Percentiles rank a stretch among this genome's conserved stretches.
Evolutionary conservation across 2,113 vertebrate genomes (phyloP).

Genomic region (Labrus mixtus): DNA sequence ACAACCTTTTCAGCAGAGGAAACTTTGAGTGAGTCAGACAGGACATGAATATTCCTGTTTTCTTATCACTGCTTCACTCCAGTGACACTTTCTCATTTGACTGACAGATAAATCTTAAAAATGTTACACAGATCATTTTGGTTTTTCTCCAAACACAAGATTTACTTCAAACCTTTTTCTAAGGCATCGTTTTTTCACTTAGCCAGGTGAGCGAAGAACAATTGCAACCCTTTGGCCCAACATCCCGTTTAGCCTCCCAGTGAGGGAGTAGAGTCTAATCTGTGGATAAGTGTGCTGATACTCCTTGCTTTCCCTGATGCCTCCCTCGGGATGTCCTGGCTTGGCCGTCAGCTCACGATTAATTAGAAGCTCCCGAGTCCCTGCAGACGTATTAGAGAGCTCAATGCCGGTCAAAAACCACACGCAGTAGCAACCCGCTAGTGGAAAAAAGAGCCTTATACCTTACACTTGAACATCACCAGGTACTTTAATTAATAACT

Average conservation of each 20-base stretch:
- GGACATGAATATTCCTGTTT: constrained; percentile 74
- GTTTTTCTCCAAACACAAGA: background rate
- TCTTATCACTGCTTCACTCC: constrained; percentile 35
- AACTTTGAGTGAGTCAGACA: constrained; percentile 71
- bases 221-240: constrained; percentile 50
- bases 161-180: constrained; percentile 1
- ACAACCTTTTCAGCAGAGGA: constrained; percentile 79
- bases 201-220: constrained; percentile 39
- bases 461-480: constrained; percentile 64
- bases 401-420: constrained; percentile 84
- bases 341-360: constrained; percentile 95
- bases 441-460: constrained; percentile 76
- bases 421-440: constrained; percentile 81
- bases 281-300: constrained; percentile 77
- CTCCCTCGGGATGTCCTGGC: constrained; percentile 88
- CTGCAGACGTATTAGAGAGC: constrained; percentile 89
- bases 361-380: constrained; percentile 90
- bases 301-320: constrained; percentile 82
- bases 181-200: constrained; percentile 12
- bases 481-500: constrained; percentile 83
- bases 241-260: constrained; percentile 63
- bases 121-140: constrained; percentile 6
- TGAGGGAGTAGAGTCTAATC: constrained; percentile 74
- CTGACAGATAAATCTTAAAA: constrained; percentile 52
- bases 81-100: constrained; percentile 38